These are phyloP conservation scores for Hypolimnas misippus DNA, from an alignment of 2,888 invertebrate species.

Conservation along the genomic window DNA sequence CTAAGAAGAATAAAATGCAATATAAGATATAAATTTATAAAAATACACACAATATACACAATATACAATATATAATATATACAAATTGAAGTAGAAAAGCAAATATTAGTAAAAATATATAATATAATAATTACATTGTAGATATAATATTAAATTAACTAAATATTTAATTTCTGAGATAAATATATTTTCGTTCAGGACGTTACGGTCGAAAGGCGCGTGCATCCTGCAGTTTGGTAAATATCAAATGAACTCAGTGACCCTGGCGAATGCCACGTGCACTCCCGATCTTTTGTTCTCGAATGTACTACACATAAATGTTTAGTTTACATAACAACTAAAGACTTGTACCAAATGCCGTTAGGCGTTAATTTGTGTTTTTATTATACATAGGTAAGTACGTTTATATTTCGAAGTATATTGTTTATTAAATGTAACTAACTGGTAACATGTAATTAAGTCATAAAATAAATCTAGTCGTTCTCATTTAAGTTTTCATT, in stretches of 20 bases:
- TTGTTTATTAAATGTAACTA: not conserved
- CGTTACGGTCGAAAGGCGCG: slow-evolving; percentile 49
- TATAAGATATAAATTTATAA: too few species aligned
- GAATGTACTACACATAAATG: slow-evolving; percentile 19
- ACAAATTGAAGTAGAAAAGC: too few species aligned
- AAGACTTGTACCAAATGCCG: slow-evolving; percentile 10
- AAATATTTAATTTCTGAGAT: too few species aligned
- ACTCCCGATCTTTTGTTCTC: slow-evolving; percentile 43
- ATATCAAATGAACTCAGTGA: slow-evolving; percentile 69
- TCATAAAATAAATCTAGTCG: too few species aligned
- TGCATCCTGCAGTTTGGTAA: slow-evolving; percentile 71
- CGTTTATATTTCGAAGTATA: not conserved
- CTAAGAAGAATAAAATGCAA: too few species aligned
- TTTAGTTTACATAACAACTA: slow-evolving; percentile 30
- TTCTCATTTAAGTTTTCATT: too few species aligned
- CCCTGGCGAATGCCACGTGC: slow-evolving; percentile 54
- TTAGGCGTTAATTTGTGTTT: slow-evolving; percentile 18
- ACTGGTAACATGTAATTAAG: not conserved
- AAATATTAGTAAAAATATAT: too few species aligned
- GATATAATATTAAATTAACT: too few species aligned
- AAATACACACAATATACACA: too few species aligned
- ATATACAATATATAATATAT: too few species aligned
- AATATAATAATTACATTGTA: too few species aligned
- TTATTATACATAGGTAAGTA: not conserved
- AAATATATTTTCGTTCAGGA: slow-evolving; percentile 44